These are phyloP conservation scores for Trichopoda pennipes DNA, from an alignment of 2,888 invertebrate genomes.

Conservation along the genomic window DNA sequence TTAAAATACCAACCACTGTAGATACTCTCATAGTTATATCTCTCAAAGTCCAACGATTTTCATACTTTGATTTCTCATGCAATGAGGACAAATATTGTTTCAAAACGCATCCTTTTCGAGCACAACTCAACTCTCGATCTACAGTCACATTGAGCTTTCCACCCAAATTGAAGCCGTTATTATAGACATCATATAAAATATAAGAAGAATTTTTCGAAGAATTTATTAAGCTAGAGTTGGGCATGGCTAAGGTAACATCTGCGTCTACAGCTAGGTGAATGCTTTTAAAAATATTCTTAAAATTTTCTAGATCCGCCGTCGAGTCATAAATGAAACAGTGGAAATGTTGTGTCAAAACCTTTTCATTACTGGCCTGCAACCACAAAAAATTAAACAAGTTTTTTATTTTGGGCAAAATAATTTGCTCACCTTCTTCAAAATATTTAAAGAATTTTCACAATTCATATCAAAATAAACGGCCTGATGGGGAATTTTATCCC, in stretches of 20 bases:
- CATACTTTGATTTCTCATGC: conserved; percentile 72
- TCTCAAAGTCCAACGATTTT: conserved; percentile 73
- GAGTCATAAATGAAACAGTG: conserved; percentile 76
- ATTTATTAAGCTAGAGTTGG: background rate
- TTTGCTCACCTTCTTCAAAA: conserved; percentile 35
- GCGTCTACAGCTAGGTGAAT: conserved; percentile 77
- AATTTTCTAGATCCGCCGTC: conserved; percentile 47
- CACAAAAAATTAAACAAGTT: background rate
- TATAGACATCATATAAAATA: conserved; percentile 78
- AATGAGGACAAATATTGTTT: conserved; percentile 72
- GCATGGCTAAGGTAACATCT: conserved; percentile 73
- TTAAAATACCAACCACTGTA: conserved; percentile 73
- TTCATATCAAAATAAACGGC: conserved; percentile 55
- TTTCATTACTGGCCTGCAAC: conserved; percentile 72
- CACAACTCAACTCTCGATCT: conserved; percentile 73
- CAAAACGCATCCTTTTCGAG: conserved; percentile 62
- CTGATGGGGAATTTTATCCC: conserved; percentile 6
- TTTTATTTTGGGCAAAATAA: background rate
- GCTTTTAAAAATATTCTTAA: conserved; percentile 71
- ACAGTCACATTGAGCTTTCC: conserved; percentile 78
- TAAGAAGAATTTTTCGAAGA: conserved; percentile 49
- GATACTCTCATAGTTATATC: conserved; percentile 76
- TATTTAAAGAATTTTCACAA: conserved; percentile 34
- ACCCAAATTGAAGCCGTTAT: conserved; percentile 78
- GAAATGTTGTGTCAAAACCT: conserved; percentile 74